Percentiles rank a stretch among this genome's conserved stretches.
Conservation (phyloP, 2,113 vertebrate species). For the Poicephalus gulielmi region DNA sequence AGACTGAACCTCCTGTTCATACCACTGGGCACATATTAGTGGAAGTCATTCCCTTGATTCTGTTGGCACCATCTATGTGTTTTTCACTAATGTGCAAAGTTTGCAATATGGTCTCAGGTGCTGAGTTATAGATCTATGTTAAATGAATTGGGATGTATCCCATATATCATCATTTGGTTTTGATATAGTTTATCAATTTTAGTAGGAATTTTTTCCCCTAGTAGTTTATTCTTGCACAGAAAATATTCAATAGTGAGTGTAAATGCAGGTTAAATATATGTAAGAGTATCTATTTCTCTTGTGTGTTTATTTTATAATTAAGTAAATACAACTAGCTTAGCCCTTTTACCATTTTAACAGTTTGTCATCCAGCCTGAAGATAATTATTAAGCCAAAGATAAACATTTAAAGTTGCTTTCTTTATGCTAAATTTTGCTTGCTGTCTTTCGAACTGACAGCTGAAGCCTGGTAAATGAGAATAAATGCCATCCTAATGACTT, state of each 20-base stretch:
- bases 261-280: background rate
- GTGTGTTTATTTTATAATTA: background rate
- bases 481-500: background rate
- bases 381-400: background rate
- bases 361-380: background rate
- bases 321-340: background rate
- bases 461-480: background rate
- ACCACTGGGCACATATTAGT: background rate
- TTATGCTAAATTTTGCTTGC: background rate
- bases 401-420: background rate
- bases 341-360: background rate
- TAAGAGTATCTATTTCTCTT: background rate
- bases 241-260: background rate
- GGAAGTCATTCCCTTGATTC: background rate
- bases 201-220: background rate
- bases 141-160: background rate
- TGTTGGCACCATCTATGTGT: background rate
- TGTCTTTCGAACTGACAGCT: background rate
- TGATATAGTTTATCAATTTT: background rate
- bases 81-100: background rate
- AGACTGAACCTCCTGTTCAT: background rate
- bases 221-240: background rate
- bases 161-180: accelerated
- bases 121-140: background rate
- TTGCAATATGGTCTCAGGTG: background rate